Evolutionary conservation across 2,113 vertebrate species (phyloP).

Genomic region (Mastomys natalensis): DNA sequence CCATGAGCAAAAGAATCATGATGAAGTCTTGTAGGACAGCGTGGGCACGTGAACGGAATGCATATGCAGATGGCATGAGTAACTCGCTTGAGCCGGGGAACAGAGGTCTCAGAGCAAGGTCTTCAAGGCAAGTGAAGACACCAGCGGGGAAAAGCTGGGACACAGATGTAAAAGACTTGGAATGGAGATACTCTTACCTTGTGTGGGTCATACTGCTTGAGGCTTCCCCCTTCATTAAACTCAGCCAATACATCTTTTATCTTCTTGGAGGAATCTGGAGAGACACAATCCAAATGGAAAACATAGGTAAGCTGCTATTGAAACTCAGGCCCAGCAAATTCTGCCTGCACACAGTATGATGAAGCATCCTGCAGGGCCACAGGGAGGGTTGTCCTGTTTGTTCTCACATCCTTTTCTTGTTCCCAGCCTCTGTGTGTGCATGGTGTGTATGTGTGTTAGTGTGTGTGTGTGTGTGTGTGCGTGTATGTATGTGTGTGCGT

Average conservation of each 20-base stretch:
- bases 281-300: slow-evolving; percentile 69
- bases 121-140: slow-evolving; percentile 22
- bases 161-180: background rate
- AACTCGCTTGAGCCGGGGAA: slow-evolving; percentile 3
- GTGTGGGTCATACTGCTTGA: slow-evolving; percentile 93
- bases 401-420: background rate
- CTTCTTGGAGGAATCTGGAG: slow-evolving; percentile 95
- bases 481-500: background rate
- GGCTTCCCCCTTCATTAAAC: slow-evolving; percentile 92
- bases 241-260: slow-evolving; percentile 96
- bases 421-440: background rate
- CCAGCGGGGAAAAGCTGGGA: background rate
- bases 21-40: background rate
- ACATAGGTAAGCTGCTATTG: background rate
- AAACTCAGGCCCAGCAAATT: background rate
- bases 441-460: too few species aligned
- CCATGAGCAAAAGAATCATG: background rate
- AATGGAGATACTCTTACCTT: slow-evolving; percentile 88
- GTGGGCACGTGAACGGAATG: background rate
- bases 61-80: background rate
- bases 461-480: too few species aligned
- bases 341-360: background rate
- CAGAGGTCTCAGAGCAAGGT: background rate
- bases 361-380: background rate
- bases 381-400: background rate